Evolutionary conservation across 53 echinoderm and acorn worm genomes (phyloP).

Genomic region (Holothuria leucospilota): DNA sequence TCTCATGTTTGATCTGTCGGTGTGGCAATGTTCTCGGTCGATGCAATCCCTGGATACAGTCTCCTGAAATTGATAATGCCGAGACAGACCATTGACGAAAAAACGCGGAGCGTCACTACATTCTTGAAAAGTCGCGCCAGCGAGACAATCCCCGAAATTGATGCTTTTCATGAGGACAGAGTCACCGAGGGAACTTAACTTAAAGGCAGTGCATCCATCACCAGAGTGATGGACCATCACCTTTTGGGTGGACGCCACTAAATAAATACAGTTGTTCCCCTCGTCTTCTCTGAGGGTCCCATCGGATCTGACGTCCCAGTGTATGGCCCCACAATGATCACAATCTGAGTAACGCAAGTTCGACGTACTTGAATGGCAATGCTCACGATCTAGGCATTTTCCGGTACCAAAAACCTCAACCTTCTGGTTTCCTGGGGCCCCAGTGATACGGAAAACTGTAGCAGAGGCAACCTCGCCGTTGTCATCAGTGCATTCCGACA

Average conservation of each 20-base stretch:
- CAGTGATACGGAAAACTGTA: background rate
- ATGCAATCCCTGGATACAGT: background rate
- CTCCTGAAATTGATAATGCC: background rate
- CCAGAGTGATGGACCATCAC: background rate
- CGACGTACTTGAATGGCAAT: background rate
- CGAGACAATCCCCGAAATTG: background rate
- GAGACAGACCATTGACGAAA: background rate
- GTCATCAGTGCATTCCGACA: no score
- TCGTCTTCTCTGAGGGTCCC: conserved; percentile 20
- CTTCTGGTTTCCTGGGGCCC: background rate
- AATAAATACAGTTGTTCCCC: background rate
- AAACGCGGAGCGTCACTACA: background rate
- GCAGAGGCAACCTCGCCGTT: background rate
- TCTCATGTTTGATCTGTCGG: background rate
- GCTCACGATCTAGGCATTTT: background rate
- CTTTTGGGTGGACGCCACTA: background rate
- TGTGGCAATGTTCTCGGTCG: background rate
- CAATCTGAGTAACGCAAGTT: background rate
- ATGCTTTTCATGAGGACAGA: background rate
- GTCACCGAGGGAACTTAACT: background rate
- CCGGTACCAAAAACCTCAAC: background rate
- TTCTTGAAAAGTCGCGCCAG: background rate
- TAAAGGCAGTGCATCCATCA: background rate
- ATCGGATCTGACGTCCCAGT: background rate
- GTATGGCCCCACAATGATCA: conserved; percentile 11